Base-by-base conservation (phyloP, 2,113 vertebrate genomes). In the Syrrhaptes paradoxus region DNA sequence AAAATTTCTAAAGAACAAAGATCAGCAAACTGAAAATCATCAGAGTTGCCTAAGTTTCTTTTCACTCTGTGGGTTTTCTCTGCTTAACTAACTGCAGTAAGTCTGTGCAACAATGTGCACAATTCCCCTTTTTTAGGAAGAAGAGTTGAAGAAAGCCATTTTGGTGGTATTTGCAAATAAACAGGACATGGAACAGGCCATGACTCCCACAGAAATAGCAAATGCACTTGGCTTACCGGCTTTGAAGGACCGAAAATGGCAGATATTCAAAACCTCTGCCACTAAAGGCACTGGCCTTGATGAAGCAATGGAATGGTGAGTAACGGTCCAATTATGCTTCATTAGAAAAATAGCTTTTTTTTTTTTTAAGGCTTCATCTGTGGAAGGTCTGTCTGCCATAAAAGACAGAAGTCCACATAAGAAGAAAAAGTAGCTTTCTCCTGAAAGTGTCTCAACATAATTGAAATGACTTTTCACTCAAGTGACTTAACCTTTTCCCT, bases 131-230 rank as follows among this genome's bases (percentile, higher is more conserved):
- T 84, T 84, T 72, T 96, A 99, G 99, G 99, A 99, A 88, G 99
- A 99, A 84, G 99, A 99, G 96, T 95, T 99, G 94, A 99, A 99
- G 97, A 99, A 99, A 96, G 99, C 99, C 14, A 99, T 99, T 97
- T 97, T 99, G 89, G 99, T 99, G 91, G 99, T 99, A 67, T 99
- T 99, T 97, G 99, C 99, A 48, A 99, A 99, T 96, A 99, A 99
- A 87, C 99, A 99, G 97, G 99, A 99, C 96, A 99, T 99, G 99
- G 99, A 99, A 67, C 99, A 99, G 96, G 99, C 99, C 7, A 99
- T 99, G 99, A 99, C 99, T 6, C 99, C 99, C 59, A 98, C 99
- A 11, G 99, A 99, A 96, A 99, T 99, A 97, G 99, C 99, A 52
- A 99, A 99, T 4, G 97, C 99, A 2, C 98, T 99, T 9, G 99